Base-by-base conservation (phyloP, 2,888 invertebrate species). In the Bursaphelenchus okinawaensis region DNA sequence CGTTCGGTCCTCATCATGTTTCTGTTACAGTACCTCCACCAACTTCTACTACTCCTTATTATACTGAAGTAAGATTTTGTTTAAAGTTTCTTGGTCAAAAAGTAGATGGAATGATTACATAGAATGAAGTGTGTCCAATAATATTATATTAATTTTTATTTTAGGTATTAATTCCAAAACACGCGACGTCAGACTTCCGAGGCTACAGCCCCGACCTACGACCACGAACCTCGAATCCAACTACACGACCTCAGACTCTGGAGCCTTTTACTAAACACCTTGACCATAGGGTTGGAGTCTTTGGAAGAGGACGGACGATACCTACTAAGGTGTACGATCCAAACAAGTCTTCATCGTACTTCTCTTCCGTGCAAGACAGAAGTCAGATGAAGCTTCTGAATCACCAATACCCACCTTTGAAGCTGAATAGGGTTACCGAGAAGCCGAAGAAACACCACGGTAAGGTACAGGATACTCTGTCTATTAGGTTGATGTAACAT, bases 281-380 rank as follows among this genome's bases (percentile, higher is more conserved):
- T 16, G 40, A 40, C 12, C 40, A 40, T n/a, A 1, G n/a, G 6
- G 12, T 40, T 40, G 2, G 16, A 12, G 27, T 28, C 8, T 68
- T 65, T 54, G 68, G 68, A 0, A 58, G 68, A 40, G 64, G 59
- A n/a, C 58, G 19, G 20, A 19, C 62, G 22, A 20, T 54, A 26
- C 23, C 66, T n/a, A 7, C 50, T 8, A 50, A 66, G 29, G 69
- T 60, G 22, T 68, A 60, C 51, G 66, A 68, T 27, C 68, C 68
- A 12, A 68, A 68, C 54, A 55, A 65, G 7, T 50, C 27, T 54
- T 12, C 23, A 12, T 12, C 54, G 19, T 54, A 54, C 19, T 54
- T 54, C 6, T 24, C 54, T 16, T 54, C 54, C 12, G 54, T 26
- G 12, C 54, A 54, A 54, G 54, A 54, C 54, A 23, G 19, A 23